These are phyloP conservation scores for Junonia oenone DNA, from an alignment of 2,888 invertebrate species.

Conservation along the genomic window DNA sequence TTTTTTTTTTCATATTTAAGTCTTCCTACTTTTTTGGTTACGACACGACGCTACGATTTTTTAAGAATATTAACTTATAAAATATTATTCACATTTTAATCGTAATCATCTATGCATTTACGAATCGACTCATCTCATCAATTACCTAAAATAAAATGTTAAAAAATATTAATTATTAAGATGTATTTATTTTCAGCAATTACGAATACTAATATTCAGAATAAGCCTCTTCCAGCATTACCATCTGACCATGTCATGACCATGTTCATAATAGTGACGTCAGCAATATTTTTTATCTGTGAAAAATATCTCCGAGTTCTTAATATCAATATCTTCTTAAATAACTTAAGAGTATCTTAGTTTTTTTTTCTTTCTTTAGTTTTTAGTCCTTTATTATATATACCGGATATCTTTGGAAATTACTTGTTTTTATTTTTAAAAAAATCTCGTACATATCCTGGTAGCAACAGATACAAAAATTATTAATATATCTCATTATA, in stretches of 20 bases:
- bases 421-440: constrained; percentile 14
- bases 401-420: constrained; percentile 26
- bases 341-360: constrained; percentile 49
- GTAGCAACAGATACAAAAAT: neutral
- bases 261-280: constrained; percentile 45
- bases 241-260: no score
- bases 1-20: no score
- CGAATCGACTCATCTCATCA: no score
- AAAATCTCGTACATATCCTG: constrained; percentile 1
- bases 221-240: constrained; percentile 1
- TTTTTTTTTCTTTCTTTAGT: constrained; percentile 2
- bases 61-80: no score
- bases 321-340: constrained; percentile 62
- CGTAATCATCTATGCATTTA: no score
- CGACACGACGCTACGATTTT: no score
- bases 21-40: no score
- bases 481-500: no score
- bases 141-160: no score
- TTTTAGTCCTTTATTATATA: constrained; percentile 30
- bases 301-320: constrained; percentile 50
- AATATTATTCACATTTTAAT: no score
- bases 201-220: neutral
- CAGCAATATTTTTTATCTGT: constrained; percentile 59
- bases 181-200: no score
- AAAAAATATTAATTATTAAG: no score